Base-by-base conservation (phyloP, 2,888 invertebrate genomes). In the Lysandra bellargus region DNA sequence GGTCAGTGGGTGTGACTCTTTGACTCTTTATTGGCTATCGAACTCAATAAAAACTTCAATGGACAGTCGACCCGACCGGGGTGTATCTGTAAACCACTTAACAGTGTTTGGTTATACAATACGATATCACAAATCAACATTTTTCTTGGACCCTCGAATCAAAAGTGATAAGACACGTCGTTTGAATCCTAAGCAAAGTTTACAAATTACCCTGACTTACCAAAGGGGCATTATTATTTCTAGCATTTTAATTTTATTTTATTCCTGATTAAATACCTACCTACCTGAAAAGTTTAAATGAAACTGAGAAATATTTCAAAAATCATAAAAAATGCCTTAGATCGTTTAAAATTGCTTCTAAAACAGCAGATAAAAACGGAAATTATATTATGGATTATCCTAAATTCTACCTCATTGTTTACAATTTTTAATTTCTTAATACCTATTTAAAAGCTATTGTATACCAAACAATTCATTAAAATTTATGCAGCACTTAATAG, bases 1-100 rank as follows among this genome's bases (percentile, higher is more conserved):
- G 23, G 23, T 23, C 23, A 23, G 23, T 23, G 23, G 86, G 89
- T 87, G 88, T 90, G 91, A 92, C 92, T 93, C 92, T 93, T 93
- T 88, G 86, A 85, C 84, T 86, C 85, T 89, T 87, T 90, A 90
- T 89, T 87, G 88, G 87, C 86, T 90, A 91, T 91, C 89, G 86
- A 88, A 89, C 87, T 88, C 87, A 86, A 83, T 80, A 79, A 80
- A 82, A 83, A 82, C 74, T 78, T 74, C 40, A 69, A 9, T 49
- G 14, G 76, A 53, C 53, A 30, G n/a, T 75, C 44, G 49, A 53
- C 75, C 78, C 79, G 77, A 78, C 74, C 57, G 80, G 80, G 81
- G 60, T 74, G 78, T 80, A 80, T 78, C 76, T 78, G 75, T 78
- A 33, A 69, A 64, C 44, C 80, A 81, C 72, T 80, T 81, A 30